Evolutionary conservation across 2,888 invertebrate species (phyloP).

Genomic region (Zelleria hepariella): DNA sequence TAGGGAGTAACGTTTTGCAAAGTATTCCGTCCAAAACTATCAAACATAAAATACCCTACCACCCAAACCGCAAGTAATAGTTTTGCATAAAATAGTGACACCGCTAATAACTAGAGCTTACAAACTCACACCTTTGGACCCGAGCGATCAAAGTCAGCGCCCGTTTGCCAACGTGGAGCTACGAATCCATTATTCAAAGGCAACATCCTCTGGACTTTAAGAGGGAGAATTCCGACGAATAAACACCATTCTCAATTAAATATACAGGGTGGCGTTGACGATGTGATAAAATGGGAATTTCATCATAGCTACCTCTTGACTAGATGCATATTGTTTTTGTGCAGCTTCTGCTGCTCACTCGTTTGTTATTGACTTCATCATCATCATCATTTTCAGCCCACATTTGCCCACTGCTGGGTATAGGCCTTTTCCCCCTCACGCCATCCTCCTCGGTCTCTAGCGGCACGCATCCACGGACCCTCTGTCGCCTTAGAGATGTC

Average conservation of each 20-base stretch:
- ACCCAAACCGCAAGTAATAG: no score
- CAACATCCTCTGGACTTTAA: conserved; percentile 36
- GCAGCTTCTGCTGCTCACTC: background rate
- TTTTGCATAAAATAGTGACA: no score
- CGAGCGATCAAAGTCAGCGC: background rate
- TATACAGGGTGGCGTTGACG: background rate
- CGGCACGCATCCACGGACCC: no score
- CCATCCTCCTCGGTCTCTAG: no score
- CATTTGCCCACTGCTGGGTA: no score
- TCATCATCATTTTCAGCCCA: no score
- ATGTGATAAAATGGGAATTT: background rate
- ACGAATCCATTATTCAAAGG: conserved; percentile 49
- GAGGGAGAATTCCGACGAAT: conserved; percentile 24
- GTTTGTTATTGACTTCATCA: background rate
- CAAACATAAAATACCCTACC: no score
- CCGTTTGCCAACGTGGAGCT: conserved; percentile 12
- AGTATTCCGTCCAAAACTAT: no score
- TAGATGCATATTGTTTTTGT: background rate
- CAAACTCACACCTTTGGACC: background rate
- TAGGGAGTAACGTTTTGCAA: no score
- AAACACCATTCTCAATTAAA: background rate
- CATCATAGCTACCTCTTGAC: background rate
- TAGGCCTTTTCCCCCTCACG: no score
- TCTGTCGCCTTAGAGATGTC: no score
- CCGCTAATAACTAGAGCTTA: background rate